Base-by-base conservation (phyloP, 2,888 invertebrate genomes). In the Deilephila elpenor region DNA sequence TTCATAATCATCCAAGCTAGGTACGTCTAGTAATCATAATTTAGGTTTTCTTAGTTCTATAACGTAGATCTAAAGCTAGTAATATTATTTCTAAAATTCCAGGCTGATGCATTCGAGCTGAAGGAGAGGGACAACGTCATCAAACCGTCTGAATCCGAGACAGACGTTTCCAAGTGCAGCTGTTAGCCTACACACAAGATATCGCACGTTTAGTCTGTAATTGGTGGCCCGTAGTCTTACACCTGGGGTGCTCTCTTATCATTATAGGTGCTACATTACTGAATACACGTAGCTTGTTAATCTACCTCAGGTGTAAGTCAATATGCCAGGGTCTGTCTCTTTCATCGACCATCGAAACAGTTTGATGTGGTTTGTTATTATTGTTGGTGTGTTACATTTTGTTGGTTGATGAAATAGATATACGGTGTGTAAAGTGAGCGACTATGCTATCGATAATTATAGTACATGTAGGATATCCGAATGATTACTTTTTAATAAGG, bases 21-120 rank as follows among this genome's bases (percentile, higher is more conserved):
- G n/a, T n/a, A 25, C 25, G 25, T 25, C 1, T 25, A 1, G 25
- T 25, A 25, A 25, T 25, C 25, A 25, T 25, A 25, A 25, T 25
- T 25, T 1, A 25, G 1, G 0, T 1, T 25, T 25, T 25, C 25
- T 25, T 1, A 25, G 25, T 25, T 25, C 25, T 72, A 61, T 20
- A 37, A 37, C 53, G 29, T 4, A 32, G 32, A 51, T 56, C 25
- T 3, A 14, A 2, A 44, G 44, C 25, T 1, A 25, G 25, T 25
- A 25, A 44, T 59, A 44, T 11, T 72, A 64, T 5, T 74, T 71
- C 73, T 74, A 59, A 71, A 19, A 77, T 92, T 92, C 74, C 92
- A 94, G 94, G 94, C 94, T 78, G 94, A 94, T 72, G 94, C 94
- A 29, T 94, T 94, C 80, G 94, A 94, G 79, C 79, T 94, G 77